phyloP scores from a whole-genome alignment of 1,140 invertebrate species.

The Anastrepha ludens region DNA sequence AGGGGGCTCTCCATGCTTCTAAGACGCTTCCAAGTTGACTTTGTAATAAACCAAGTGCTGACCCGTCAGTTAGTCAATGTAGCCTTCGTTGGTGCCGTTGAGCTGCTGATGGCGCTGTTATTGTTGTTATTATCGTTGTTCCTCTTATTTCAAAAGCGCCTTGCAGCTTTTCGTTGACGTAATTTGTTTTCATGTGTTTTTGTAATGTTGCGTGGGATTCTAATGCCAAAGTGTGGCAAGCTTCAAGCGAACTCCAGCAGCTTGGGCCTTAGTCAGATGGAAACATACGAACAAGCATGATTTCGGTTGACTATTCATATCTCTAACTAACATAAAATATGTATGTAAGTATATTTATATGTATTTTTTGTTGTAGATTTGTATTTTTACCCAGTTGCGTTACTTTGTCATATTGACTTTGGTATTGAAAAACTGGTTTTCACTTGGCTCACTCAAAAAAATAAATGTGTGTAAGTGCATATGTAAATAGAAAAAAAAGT shows the following conservation, averaged over 20 bases:
- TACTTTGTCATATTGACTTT: constrained; percentile 50
- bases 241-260: constrained; percentile 1
- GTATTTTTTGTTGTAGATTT: neutral
- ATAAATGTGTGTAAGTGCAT: too few relatives aligned
- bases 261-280: neutral
- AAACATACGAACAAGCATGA: neutral
- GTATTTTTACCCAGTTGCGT: constrained; percentile 31
- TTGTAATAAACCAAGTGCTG: neutral
- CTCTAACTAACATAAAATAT: constrained; percentile 26
- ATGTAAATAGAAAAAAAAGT: neutral
- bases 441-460: neutral
- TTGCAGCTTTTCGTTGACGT: neutral
- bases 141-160: constrained; percentile 24
- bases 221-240: constrained; percentile 47
- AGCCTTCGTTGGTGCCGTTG: constrained; percentile 35
- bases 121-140: neutral
- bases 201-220: constrained; percentile 45
- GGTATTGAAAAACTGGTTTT: constrained; percentile 50
- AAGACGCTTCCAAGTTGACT: constrained; percentile 19
- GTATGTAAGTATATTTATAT: neutral
- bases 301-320: constrained; percentile 27
- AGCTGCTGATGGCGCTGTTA: neutral
- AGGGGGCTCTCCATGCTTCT: neutral
- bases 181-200: constrained; percentile 1
- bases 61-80: neutral